phyloP scores from a whole-genome alignment of 2,888 invertebrate genomes.

The Stenodera caucasica region DNA sequence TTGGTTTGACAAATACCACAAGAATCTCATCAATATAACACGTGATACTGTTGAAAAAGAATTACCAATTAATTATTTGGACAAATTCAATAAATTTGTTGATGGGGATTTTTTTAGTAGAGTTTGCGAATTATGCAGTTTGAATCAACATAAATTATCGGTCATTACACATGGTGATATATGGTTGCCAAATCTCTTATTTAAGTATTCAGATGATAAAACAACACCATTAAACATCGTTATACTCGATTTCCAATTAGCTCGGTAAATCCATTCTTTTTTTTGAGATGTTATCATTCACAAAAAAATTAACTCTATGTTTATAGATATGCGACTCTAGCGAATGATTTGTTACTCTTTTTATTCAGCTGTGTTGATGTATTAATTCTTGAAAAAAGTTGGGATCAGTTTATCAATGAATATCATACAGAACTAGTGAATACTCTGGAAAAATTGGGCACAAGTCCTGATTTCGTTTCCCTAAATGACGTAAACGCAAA shows the following conservation, averaged over 20 bases:
- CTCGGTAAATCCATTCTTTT: too few species aligned
- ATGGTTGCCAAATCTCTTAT: slow-evolving; percentile 76
- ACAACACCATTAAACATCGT: slow-evolving; percentile 56
- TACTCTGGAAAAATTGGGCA: slow-evolving; percentile 63
- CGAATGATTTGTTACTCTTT: slow-evolving; percentile 64
- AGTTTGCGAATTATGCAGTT: slow-evolving; percentile 26
- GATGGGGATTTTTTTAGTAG: slow-evolving; percentile 35
- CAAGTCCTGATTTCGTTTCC: slow-evolving; percentile 62
- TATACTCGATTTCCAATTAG: slow-evolving; percentile 72
- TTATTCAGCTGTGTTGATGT: slow-evolving; percentile 66
- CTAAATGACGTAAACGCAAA: slow-evolving; percentile 59
- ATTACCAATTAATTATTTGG: slow-evolving; percentile 43
- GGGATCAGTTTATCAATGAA: slow-evolving; percentile 61
- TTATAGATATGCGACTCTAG: slow-evolving; percentile 58
- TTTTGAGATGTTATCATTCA: slow-evolving; percentile 6
- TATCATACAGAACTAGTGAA: slow-evolving; percentile 63
- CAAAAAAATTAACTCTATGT: background rate
- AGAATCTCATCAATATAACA: slow-evolving; percentile 58
- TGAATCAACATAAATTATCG: slow-evolving; percentile 22
- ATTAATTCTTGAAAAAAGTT: slow-evolving; percentile 61
- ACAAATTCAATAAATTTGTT: slow-evolving; percentile 33
- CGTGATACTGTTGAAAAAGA: slow-evolving; percentile 67
- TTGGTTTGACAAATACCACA: slow-evolving; percentile 63
- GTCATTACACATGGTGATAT: slow-evolving; percentile 73
- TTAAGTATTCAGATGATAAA: slow-evolving; percentile 49